A percentile compares a stretch with the other conserved stretches of the same genome.
phyloP scores from a whole-genome alignment of 2,113 vertebrate genomes.

The Planiliza haematocheilus region DNA sequence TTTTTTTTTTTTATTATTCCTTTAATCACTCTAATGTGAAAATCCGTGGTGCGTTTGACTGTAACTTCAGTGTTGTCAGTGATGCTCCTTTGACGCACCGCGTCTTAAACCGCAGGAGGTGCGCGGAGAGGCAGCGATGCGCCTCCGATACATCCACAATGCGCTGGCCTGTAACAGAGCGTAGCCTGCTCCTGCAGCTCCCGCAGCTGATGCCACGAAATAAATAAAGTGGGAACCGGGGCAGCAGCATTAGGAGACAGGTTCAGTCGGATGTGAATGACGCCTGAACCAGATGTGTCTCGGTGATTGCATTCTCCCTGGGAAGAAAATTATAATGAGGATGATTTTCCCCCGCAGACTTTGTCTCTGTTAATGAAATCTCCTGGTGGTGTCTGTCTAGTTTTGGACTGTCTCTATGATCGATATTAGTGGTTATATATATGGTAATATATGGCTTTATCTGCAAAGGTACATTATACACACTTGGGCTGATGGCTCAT shows the following conservation, averaged over 20 bases:
- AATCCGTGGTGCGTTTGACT: neutral
- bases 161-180: constrained; percentile 68
- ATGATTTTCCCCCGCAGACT: constrained; percentile 12
- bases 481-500: constrained; percentile 3
- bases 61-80: constrained; percentile 23
- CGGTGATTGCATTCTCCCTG: constrained; percentile 32
- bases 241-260: constrained; percentile 49
- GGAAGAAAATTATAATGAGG: constrained; percentile 51
- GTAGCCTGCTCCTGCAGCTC: constrained; percentile 47
- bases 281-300: constrained; percentile 73
- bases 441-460: constrained; percentile 9
- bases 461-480: neutral
- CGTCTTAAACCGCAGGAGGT: constrained; percentile 33
- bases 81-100: constrained; percentile 17
- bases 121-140: constrained; percentile 40
- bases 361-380: constrained; percentile 35
- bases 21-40: neutral
- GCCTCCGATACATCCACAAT: constrained; percentile 45
- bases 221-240: constrained; percentile 31
- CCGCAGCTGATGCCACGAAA: constrained; percentile 72
- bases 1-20: neutral
- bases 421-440: constrained; percentile 18
- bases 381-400: neutral
- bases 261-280: constrained; percentile 68
- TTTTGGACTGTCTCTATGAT: constrained; percentile 8